Base-by-base conservation (phyloP, 1,140 invertebrate species). In the Meloidogyne chitwoodi region DNA sequence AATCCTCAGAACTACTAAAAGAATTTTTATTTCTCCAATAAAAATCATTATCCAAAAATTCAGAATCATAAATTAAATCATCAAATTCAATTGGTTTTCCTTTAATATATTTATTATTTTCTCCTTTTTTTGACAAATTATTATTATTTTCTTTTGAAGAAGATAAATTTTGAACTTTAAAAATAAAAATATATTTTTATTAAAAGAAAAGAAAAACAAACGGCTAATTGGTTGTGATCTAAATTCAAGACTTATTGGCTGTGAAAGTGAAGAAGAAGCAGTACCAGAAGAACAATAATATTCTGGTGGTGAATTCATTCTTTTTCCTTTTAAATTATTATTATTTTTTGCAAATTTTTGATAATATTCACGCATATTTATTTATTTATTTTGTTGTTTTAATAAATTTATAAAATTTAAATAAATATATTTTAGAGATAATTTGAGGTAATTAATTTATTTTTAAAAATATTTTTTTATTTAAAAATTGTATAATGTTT, bases 211-310 rank as follows among this genome's bases (percentile, higher is more conserved):
- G 2, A 48, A 56, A 22, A 56, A 56, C 19, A n/a, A 56, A 56
- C 48, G 48, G 12, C 48, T 56, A 56, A 56, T 56, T 56, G 48
- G 48, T n/a, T 19, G 48, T 12, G 70, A 12, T 34, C 22, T 24
- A 73, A 65, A 29, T 63, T 29, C 22, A 12, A 26, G 31, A 31
- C 26, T 63, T 61, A 61, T 61, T 63, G 29, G 44, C 16, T 29
- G 64, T 34, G 22, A 73, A 62, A 61, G 70, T 29, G 12, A 56
- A 22, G 44, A 73, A 34, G 70, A 34, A 26, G 70, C 70, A 73
- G 70, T 73, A 34, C 44, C 22, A 34, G 48, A 63, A 63, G 70
- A 61, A 3, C 48, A 73, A 65, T 26, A 73, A 73, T 12, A 61
- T 10, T n/a, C 8, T 63, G 16, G 70, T 34, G 56, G 48, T 6